phyloP scores from a whole-genome alignment of 2,113 vertebrate species.

The Catharus minimus region DNA sequence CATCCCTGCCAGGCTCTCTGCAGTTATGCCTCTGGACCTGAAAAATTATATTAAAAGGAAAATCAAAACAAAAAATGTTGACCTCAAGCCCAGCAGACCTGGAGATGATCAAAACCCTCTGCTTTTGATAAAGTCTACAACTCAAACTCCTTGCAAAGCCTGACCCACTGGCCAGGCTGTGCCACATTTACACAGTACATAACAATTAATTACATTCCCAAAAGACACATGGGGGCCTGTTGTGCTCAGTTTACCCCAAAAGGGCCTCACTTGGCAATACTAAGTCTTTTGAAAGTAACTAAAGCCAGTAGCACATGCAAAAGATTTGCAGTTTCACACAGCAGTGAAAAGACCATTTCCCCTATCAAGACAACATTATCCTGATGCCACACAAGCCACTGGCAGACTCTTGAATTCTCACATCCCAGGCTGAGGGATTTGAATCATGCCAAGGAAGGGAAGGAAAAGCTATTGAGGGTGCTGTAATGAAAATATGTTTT shows the following conservation, averaged over 20 bases:
- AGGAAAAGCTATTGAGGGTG: not conserved
- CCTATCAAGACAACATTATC: not conserved
- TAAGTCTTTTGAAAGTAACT: not conserved
- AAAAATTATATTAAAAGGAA: not conserved
- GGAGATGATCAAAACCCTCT: not conserved
- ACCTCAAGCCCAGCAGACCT: not conserved
- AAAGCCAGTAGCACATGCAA: not conserved
- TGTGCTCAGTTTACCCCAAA: not conserved
- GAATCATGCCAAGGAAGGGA: not conserved
- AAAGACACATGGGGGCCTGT: not conserved
- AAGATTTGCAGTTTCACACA: not conserved
- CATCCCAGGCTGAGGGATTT: not conserved
- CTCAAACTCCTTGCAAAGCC: not conserved
- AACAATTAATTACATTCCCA: not conserved
- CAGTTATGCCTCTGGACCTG: not conserved
- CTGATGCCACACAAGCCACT: fast-evolving
- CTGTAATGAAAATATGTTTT: not conserved
- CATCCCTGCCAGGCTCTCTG: not conserved
- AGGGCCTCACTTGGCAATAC: not conserved
- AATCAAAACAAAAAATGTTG: not conserved
- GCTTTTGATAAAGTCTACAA: not conserved
- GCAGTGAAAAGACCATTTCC: not conserved
- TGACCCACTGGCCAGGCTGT: not conserved
- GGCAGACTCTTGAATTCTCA: not conserved
- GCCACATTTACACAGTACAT: not conserved